Evolutionary conservation across 2,888 invertebrate species (phyloP).

Genomic region (Allophyes oxyacanthae): DNA sequence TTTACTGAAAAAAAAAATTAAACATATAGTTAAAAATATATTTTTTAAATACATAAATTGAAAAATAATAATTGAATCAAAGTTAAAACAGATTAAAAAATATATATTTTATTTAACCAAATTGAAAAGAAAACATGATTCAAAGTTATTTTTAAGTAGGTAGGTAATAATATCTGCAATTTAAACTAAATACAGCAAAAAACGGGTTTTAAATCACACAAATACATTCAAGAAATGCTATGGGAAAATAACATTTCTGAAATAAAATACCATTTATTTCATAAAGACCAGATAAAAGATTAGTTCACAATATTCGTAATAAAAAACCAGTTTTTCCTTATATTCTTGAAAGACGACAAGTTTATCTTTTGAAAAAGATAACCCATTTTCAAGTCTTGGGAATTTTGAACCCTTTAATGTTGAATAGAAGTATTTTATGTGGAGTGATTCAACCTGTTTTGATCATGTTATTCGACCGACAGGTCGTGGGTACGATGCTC

Average conservation of each 20-base stretch:
- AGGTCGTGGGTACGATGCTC: constrained; percentile 57
- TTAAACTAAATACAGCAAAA: too few relatives aligned
- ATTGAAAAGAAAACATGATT: too few relatives aligned
- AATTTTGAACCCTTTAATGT: constrained; percentile 24
- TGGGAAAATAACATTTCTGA: not conserved
- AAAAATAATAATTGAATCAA: too few relatives aligned
- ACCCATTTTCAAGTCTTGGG: constrained; percentile 39
- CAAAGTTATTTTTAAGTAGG: too few relatives aligned
- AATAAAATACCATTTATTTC: constrained; percentile 10
- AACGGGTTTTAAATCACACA: too few relatives aligned
- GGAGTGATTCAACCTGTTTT: constrained; percentile 54
- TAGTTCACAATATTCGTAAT: not conserved
- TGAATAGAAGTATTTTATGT: constrained; percentile 25
- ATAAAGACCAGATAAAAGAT: constrained; percentile 3
- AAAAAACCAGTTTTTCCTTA: constrained; percentile 24
- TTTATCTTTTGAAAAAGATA: constrained; percentile 31
- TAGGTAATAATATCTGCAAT: too few relatives aligned
- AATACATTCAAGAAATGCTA: not conserved
- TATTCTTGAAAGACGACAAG: constrained; percentile 19
- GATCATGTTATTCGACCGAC: constrained; percentile 47
- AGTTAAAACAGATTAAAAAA: too few relatives aligned
- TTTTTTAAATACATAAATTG: too few relatives aligned
- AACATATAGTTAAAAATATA: too few relatives aligned
- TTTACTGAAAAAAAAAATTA: too few relatives aligned
- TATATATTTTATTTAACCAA: too few relatives aligned